A percentile compares a stretch with the other conserved stretches of the same genome.
Evolutionary conservation across 1,140 invertebrate genomes (phyloP).

Genomic region (Drosophila takahashii): DNA sequence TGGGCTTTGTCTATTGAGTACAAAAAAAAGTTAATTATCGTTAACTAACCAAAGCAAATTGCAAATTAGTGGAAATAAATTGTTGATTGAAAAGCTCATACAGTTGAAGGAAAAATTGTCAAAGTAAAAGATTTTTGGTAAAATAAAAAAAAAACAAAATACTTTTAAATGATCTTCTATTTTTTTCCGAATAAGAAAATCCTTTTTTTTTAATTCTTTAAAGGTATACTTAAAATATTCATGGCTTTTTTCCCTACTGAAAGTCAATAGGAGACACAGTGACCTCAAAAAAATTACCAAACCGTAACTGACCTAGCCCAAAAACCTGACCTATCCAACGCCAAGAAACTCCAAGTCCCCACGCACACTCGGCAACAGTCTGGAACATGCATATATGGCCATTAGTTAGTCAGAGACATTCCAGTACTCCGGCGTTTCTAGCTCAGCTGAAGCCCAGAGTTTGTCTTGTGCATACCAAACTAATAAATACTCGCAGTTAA

Average conservation of each 20-base stretch:
- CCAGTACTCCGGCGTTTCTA: constrained; percentile 34
- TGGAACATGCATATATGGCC: constrained; percentile 4
- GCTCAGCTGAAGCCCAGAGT: constrained; percentile 33
- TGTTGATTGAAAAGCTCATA: constrained; percentile 2
- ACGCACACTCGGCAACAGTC: neutral
- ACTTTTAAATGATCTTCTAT: neutral
- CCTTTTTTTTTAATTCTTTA: too few species aligned
- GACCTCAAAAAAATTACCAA: constrained; percentile 10
- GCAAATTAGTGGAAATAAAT: constrained; percentile 10
- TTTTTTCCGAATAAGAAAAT: neutral
- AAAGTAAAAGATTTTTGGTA: neutral
- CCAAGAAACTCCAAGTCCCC: too few species aligned
- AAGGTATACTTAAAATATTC: too few species aligned
- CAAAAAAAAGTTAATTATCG: constrained; percentile 15
- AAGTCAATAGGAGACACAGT: neutral
- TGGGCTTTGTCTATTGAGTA: constrained; percentile 1
- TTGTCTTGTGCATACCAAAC: constrained; percentile 52
- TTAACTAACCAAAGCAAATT: constrained; percentile 5
- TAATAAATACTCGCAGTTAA: constrained; percentile 47
- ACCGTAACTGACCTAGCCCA: constrained; percentile 57
- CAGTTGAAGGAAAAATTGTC: neutral
- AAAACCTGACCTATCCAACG: constrained; percentile 43
- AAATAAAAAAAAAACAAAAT: neutral
- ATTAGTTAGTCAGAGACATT: constrained; percentile 28
- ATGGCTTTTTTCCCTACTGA: too few species aligned